Base-by-base conservation (phyloP, 2,888 invertebrate species). In the Mystacides longicornis region DNA sequence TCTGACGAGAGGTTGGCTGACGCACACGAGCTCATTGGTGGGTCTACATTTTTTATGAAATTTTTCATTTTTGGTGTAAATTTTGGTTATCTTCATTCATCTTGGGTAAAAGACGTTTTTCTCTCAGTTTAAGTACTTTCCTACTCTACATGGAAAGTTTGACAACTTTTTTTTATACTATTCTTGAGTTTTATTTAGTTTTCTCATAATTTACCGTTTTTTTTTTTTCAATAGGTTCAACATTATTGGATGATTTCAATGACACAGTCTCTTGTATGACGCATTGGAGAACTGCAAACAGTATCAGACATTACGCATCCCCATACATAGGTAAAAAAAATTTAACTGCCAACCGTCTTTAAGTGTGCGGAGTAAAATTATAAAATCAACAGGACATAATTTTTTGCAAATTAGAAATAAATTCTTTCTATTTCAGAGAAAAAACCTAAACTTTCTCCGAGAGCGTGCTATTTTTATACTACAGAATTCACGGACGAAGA, bases 191-290 rank as follows among this genome's bases (percentile, higher is more conserved):
- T 27, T 2, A 7, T 22, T 2, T 23, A 43, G 21, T 48, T 52
- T 47, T 37, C 4, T 7, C 14, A 4, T n/a, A 22, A 18, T 37
- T 37, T 37, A 37, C 3, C 3, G 14, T 37, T 37, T 3, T 53
- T 42, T 11, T n/a, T n/a, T n/a, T n/a, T n/a, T n/a, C n/a, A n/a
- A n/a, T 23, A 69, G 72, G 89, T 1, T 83, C 92, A 19, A 92
- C 93, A 54, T 91, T 86, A 73, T 78, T 94, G 51, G 93, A 94
- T 71, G 93, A 93, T 71, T 86, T 87, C 70, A 86, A 87, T 71
- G 89, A 92, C 71, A 81, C 82, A 9, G 71, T 77, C 59, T 80
- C 81, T 33, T 86, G 90, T 56, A 72, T 90, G 55, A 73, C 79
- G 56, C 84, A 87, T 65, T 94, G 94, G 94, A 81, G 85, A 51